Percentiles rank a stretch among this genome's conserved stretches.
Conservation (phyloP, 2,888 invertebrate genomes). For the Lasioglossum leucozonium region DNA sequence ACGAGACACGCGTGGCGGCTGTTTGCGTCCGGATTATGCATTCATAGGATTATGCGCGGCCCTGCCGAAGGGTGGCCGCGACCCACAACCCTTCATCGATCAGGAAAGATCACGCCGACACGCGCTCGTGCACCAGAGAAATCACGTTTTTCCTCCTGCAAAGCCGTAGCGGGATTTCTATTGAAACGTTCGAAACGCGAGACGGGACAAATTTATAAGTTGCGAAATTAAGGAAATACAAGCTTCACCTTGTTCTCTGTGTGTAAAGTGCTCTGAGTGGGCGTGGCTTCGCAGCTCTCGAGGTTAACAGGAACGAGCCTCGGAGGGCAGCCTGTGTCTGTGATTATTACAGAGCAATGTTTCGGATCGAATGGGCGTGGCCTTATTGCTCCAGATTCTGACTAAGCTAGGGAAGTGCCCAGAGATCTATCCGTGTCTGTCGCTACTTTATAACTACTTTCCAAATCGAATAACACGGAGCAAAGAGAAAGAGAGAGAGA, state of each 20-base stretch:
- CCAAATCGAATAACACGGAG: too few relatives aligned
- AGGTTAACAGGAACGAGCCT: neutral
- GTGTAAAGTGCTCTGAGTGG: neutral
- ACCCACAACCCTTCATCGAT: conserved; percentile 67
- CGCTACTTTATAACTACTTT: too few relatives aligned
- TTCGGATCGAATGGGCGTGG: too few relatives aligned
- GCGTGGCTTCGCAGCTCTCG: neutral
- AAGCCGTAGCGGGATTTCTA: neutral
- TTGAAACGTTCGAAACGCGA: neutral
- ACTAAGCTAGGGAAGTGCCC: too few relatives aligned
- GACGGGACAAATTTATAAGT: neutral
- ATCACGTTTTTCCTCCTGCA: neutral
- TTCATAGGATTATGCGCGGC: conserved; percentile 80
- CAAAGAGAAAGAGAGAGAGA: too few relatives aligned
- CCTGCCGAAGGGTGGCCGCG: conserved; percentile 44
- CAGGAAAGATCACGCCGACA: conserved; percentile 22
- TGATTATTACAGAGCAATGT: neutral
- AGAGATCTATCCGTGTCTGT: too few relatives aligned
- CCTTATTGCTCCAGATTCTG: too few relatives aligned
- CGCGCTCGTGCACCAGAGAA: neutral
- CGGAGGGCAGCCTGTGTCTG: neutral
- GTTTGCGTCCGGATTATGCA: conserved; percentile 83
- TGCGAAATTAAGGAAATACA: neutral
- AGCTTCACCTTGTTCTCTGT: neutral
- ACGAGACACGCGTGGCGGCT: conserved; percentile 81